Conservation (phyloP, 2,888 invertebrate species). For the Agrypnus murinus region DNA sequence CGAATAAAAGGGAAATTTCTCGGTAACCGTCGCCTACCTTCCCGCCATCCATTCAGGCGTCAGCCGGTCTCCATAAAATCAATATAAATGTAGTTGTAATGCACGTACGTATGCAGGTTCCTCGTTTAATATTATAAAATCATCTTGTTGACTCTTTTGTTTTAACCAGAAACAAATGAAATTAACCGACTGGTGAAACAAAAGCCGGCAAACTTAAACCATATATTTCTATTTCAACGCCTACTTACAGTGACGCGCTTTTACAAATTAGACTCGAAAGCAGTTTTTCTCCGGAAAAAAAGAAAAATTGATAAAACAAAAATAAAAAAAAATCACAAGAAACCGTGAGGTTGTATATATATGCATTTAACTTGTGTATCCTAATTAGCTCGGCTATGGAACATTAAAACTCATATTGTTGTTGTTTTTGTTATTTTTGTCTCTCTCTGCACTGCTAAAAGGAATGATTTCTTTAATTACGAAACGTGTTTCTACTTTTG, state of each 20-base stretch:
- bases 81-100: constrained; percentile 13
- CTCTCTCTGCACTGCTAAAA: constrained; percentile 19
- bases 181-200: too few relatives aligned
- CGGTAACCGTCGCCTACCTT: constrained; percentile 47
- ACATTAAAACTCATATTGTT: constrained; percentile 41
- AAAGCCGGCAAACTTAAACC: too few relatives aligned
- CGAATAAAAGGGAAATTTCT: constrained; percentile 51
- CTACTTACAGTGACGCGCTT: too few relatives aligned
- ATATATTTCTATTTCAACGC: too few relatives aligned
- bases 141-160: neutral
- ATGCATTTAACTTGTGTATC: too few relatives aligned
- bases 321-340: neutral
- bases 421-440: constrained; percentile 29
- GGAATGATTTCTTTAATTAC: constrained; percentile 47
- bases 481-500: constrained; percentile 43
- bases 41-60: constrained; percentile 41
- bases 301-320: neutral
- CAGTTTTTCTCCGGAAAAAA: too few relatives aligned
- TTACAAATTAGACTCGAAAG: too few relatives aligned
- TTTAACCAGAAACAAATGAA: too few relatives aligned
- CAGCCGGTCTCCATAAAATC: constrained; percentile 43
- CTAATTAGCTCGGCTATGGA: constrained; percentile 29
- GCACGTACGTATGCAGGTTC: too few relatives aligned
- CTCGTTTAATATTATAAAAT: too few relatives aligned
- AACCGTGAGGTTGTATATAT: neutral